A percentile compares a stretch with the other conserved stretches of the same genome.
Evolutionary conservation across 2,113 vertebrate species (phyloP).

Genomic region (Strix aluco): DNA sequence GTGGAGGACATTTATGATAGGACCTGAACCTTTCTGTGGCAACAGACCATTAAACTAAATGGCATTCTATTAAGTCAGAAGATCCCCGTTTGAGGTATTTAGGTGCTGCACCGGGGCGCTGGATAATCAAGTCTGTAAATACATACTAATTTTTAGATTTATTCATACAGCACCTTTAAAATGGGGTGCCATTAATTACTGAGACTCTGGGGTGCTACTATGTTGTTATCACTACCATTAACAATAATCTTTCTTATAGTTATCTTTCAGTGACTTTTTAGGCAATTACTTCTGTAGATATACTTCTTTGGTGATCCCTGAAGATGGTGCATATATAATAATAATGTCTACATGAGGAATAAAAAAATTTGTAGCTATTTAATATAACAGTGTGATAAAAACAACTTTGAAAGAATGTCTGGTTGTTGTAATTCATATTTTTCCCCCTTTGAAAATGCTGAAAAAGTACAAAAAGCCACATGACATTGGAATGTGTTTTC

Average conservation of each 20-base stretch:
- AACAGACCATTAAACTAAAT: background rate
- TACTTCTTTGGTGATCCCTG: background rate
- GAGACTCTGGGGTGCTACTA: background rate
- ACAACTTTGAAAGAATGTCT: slow-evolving; percentile 28
- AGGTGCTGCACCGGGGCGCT: background rate
- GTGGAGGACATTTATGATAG: background rate
- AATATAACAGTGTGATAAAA: slow-evolving; percentile 6
- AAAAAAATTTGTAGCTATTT: background rate
- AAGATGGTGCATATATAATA: background rate
- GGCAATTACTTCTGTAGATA: background rate
- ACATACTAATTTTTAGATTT: background rate
- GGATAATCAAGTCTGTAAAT: background rate
- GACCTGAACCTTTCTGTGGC: background rate
- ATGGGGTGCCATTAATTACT: background rate
- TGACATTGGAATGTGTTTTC: slow-evolving; percentile 43
- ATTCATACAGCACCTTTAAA: background rate
- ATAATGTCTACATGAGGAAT: background rate
- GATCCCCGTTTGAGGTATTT: background rate
- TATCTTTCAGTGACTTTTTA: background rate
- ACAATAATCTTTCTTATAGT: background rate
- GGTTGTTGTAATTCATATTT: background rate
- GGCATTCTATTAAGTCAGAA: background rate
- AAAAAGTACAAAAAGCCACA: slow-evolving; percentile 41
- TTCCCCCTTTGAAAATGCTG: background rate
- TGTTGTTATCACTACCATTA: background rate